Conservation (phyloP, 2,113 vertebrate genomes). For the Chionis minor region DNA sequence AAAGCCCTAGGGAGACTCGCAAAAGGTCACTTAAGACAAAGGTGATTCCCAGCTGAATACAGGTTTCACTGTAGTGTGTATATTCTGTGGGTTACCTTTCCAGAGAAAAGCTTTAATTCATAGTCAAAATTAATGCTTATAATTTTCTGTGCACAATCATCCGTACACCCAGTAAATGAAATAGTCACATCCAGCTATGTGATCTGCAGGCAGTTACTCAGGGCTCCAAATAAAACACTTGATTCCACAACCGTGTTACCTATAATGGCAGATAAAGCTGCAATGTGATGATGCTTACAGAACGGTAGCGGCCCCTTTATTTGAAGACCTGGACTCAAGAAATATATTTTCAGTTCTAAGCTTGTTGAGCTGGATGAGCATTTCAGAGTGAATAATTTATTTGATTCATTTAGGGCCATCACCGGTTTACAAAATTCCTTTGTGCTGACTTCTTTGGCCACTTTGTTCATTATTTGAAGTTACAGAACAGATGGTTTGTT, state of each 20-base stretch:
- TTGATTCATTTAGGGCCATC: neutral
- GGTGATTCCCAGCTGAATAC: slow-evolving; percentile 10
- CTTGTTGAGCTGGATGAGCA: neutral
- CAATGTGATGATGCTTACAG: neutral
- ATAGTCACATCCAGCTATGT: neutral
- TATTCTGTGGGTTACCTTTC: neutral
- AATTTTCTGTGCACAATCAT: neutral
- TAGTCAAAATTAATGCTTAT: neutral
- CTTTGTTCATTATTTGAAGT: slow-evolving; percentile 47
- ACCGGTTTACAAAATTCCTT: neutral
- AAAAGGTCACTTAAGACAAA: slow-evolving; percentile 55
- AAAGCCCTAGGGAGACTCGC: slow-evolving; percentile 6
- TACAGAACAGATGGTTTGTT: slow-evolving; percentile 55
- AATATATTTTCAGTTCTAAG: neutral
- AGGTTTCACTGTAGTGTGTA: neutral
- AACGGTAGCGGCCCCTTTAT: neutral
- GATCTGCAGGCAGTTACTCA: neutral
- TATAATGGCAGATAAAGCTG: neutral
- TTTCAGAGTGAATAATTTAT: slow-evolving; percentile 6
- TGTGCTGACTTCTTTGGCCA: neutral
- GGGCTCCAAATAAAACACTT: neutral
- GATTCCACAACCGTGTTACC: neutral
- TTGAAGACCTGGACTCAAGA: neutral
- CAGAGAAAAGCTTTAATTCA: neutral
- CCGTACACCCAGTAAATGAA: neutral